phyloP scores from a whole-genome alignment of 1,140 invertebrate species.

The Pachypsylla venusta region DNA sequence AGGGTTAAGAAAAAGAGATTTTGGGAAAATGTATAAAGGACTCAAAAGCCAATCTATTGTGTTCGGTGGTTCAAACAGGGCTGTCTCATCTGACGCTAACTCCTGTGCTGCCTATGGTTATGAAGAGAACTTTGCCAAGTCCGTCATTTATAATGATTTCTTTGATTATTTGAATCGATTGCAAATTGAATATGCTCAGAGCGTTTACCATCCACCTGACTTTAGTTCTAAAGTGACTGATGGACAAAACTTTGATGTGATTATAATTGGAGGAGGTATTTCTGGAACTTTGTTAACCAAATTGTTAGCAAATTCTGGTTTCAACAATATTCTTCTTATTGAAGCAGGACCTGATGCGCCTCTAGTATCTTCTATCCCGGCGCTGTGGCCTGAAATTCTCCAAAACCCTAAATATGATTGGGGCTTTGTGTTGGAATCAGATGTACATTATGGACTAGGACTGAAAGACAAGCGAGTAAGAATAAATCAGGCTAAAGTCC shows the following conservation, averaged over 20 bases:
- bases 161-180: slow-evolving; percentile 1
- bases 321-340: background rate
- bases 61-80: background rate
- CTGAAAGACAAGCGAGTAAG: background rate
- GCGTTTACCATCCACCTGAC: background rate
- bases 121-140: background rate
- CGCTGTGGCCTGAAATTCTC: background rate
- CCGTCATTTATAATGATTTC: background rate
- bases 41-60: background rate
- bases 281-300: background rate
- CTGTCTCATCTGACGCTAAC: background rate
- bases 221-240: background rate
- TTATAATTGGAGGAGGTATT: background rate
- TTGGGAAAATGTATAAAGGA: background rate
- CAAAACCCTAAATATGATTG: background rate
- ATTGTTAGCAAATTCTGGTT: background rate
- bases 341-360: slow-evolving; percentile 2
- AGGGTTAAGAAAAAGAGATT: background rate
- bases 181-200: slow-evolving; percentile 2
- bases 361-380: background rate
- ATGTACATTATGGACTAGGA: background rate
- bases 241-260: background rate
- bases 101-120: background rate
- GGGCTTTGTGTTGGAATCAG: background rate
- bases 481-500: background rate